These are phyloP conservation scores for Pangasianodon gigas DNA, from an alignment of 2,113 vertebrate genomes.

Conservation along the genomic window DNA sequence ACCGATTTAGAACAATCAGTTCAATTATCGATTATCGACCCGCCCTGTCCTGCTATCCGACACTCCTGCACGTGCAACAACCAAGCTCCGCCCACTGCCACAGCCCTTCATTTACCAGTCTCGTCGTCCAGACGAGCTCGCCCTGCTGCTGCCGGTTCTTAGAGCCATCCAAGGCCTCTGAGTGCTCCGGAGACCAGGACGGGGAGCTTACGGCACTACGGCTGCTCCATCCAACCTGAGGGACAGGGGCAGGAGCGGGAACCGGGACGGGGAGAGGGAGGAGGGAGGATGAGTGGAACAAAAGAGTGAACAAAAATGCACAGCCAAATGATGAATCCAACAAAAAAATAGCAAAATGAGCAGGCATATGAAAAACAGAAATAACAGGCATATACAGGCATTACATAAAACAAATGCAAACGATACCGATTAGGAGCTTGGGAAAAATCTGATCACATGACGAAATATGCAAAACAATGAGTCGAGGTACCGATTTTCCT, in stretches of 20 bases:
- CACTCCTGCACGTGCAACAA: background rate
- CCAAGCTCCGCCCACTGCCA: constrained; percentile 18
- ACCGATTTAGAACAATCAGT: too few relatives aligned
- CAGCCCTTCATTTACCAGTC: constrained; percentile 92
- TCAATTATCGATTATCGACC: too few relatives aligned
- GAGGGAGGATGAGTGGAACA: constrained; percentile 56
- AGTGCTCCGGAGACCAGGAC: constrained; percentile 92
- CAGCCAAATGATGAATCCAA: constrained; percentile 74
- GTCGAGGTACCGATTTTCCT: background rate
- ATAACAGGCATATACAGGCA: constrained; percentile 35
- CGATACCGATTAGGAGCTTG: constrained; percentile 9
- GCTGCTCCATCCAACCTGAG: constrained; percentile 93
- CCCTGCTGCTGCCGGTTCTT: constrained; percentile 84
- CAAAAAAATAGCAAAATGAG: background rate
- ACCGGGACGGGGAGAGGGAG: constrained; percentile 24
- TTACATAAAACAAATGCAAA: constrained; percentile 33
- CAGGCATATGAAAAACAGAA: constrained; percentile 61
- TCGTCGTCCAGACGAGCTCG: constrained; percentile 92
- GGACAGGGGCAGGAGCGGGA: constrained; percentile 80
- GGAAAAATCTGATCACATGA: constrained; percentile 44
- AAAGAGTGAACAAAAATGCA: constrained; percentile 73
- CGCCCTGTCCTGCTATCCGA: background rate
- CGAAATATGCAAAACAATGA: background rate
- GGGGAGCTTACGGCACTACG: constrained; percentile 90
- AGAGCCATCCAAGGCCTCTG: constrained; percentile 88